Percentiles rank a stretch among this genome's conserved stretches.
phyloP scores from a whole-genome alignment of 2,797 vertebrate genomes.

The Limnodromus scolopaceus region DNA sequence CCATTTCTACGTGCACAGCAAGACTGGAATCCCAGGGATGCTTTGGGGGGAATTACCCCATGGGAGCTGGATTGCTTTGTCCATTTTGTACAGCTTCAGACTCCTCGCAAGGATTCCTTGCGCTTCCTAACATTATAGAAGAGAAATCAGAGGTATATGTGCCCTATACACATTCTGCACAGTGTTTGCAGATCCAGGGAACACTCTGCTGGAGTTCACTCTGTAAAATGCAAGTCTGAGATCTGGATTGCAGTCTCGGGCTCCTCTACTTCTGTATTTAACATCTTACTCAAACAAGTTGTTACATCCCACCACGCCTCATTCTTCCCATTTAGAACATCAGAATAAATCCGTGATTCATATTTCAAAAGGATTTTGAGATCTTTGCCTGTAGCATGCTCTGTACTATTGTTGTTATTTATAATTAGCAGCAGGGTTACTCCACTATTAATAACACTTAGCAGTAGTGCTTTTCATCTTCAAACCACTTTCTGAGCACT shows the following conservation, averaged over 20 bases:
- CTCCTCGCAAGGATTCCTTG: not conserved
- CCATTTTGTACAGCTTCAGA: not conserved
- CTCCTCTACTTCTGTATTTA: not conserved
- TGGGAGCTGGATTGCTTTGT: not conserved
- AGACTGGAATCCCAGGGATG: not conserved
- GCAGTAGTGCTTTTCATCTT: constrained; percentile 63
- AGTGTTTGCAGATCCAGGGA: not conserved
- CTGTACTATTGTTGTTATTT: constrained; percentile 46
- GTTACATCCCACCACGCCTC: not conserved
- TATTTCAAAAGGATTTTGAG: constrained; percentile 54
- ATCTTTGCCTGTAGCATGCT: not conserved
- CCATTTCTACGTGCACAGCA: not conserved
- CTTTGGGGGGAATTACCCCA: not conserved
- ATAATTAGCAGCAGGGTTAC: constrained; percentile 61
- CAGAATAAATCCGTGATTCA: constrained; percentile 25
- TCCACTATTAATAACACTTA: constrained; percentile 66
- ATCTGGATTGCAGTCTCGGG: not conserved
- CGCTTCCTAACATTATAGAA: not conserved
- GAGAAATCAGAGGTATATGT: not conserved
- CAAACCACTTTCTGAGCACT: constrained; percentile 51
- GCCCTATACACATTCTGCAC: not conserved
- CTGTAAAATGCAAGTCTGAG: not conserved
- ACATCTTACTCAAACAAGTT: not conserved
- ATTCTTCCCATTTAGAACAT: constrained; percentile 4
- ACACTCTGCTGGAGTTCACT: not conserved